Evolutionary conservation across 2,113 vertebrate genomes (phyloP).

Genomic region (Oryctolagus cuniculus): mOryCun1.1 NC_091445.1:93963001-93963500

Average conservation of each 20-base stretch:
- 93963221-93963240: neutral
- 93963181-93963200: neutral
- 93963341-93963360: too few relatives aligned
- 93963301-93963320: neutral
- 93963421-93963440: neutral
- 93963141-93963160: neutral
- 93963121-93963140: neutral
- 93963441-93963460: accelerated
- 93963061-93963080: neutral
- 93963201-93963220: neutral
- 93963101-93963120: too few relatives aligned
- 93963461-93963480: accelerated
- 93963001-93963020: accelerated
- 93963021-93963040: neutral
- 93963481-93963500: neutral
- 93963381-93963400: neutral
- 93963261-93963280: accelerated
- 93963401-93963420: accelerated
- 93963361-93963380: accelerated
- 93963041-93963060: neutral
- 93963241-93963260: neutral
- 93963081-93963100: accelerated
- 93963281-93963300: accelerated
- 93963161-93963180: neutral
- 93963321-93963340: neutral